These are phyloP conservation scores for Crotalus viridis DNA, from an alignment of 2,113 vertebrate species.

Conservation along the genomic window DNA sequence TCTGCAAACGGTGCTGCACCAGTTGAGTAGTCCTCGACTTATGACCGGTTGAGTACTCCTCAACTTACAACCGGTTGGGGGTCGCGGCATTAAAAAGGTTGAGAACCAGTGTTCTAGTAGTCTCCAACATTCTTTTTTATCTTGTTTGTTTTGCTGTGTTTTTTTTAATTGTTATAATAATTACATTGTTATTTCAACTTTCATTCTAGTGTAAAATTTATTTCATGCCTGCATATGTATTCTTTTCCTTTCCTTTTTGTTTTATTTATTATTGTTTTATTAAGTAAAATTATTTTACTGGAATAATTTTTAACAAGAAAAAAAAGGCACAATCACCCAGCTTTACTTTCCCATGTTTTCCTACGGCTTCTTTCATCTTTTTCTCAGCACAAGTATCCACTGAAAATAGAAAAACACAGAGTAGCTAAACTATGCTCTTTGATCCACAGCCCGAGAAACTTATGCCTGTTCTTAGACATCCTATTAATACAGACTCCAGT, in stretches of 20 bases:
- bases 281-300: not conserved
- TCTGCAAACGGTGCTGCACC: too few species aligned
- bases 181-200: not conserved
- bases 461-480: not conserved
- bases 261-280: not conserved
- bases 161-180: not conserved
- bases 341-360: not conserved
- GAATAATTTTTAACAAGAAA: not conserved
- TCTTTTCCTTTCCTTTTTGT: not conserved
- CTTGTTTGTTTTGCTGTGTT: not conserved
- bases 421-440: not conserved
- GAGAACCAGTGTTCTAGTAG: not conserved
- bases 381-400: not conserved
- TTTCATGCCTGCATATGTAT: not conserved
- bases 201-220: not conserved
- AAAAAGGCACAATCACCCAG: not conserved
- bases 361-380: not conserved
- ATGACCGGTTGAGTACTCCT: too few species aligned
- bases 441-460: not conserved
- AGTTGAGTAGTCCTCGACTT: too few species aligned
- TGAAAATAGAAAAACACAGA: not conserved
- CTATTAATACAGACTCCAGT: not conserved
- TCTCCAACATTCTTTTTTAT: not conserved
- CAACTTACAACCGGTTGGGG: too few species aligned
- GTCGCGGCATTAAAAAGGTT: too few species aligned